Percentiles rank a stretch among this genome's conserved stretches.
Evolutionary conservation across 2,113 vertebrate genomes (phyloP).

Genomic region (Xenopus borealis): DNA sequence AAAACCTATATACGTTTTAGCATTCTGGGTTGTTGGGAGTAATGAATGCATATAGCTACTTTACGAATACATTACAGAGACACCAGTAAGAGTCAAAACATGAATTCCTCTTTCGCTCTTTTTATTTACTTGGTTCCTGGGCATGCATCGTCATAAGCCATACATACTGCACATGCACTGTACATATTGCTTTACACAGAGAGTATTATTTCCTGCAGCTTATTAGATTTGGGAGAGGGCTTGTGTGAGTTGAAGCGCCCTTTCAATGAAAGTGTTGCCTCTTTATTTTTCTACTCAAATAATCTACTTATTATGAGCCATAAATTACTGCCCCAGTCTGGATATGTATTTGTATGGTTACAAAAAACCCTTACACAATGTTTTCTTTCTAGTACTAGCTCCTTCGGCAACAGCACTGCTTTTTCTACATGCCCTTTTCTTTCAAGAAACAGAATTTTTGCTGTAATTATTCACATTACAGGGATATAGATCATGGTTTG

Average conservation of each 20-base stretch:
- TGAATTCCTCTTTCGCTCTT: no score
- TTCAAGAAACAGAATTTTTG: constrained; percentile 45
- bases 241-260: not conserved
- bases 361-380: constrained; percentile 15
- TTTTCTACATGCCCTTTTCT: constrained; percentile 29
- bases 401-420: not conserved
- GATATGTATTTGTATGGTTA: not conserved
- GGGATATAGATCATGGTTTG: constrained; percentile 47
- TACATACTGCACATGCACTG: no score
- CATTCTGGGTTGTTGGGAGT: no score
- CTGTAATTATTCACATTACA: constrained; percentile 48
- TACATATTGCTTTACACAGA: no score
- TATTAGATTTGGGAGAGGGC: not conserved
- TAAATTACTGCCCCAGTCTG: not conserved
- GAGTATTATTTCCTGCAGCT: no score
- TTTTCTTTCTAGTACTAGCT: constrained; percentile 24
- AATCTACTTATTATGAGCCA: constrained; percentile 7
- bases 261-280: not conserved
- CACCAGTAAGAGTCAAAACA: no score
- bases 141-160: no score
- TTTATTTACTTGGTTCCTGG: no score
- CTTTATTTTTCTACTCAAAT: not conserved
- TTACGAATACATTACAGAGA: no score
- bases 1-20: no score
- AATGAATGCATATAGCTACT: no score